Conservation (phyloP, 2,797 vertebrate species). For the Diceros bicornis region DNA sequence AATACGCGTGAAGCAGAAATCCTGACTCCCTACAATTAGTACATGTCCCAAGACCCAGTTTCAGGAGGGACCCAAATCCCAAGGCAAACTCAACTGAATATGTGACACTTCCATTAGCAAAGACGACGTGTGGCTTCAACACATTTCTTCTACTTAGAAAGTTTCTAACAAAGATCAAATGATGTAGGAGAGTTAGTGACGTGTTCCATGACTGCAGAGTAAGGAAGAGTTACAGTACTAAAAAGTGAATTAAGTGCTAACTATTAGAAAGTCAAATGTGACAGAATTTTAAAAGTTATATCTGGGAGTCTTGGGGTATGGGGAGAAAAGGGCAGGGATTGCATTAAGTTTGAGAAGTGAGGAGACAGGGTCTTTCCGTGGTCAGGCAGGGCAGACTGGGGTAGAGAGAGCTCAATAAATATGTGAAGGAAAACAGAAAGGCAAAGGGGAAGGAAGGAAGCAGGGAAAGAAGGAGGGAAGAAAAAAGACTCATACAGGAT, state of each 20-base stretch:
- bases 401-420: background rate
- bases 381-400: background rate
- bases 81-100: conserved; percentile 57
- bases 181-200: background rate
- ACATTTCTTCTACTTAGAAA: conserved; percentile 62
- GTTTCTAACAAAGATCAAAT: conserved; percentile 70
- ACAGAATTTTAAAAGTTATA: conserved; percentile 66
- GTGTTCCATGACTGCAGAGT: conserved; percentile 54
- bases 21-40: background rate
- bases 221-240: conserved; percentile 43
- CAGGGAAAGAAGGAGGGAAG: background rate
- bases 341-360: conserved; percentile 34
- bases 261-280: conserved; percentile 67
- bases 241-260: conserved; percentile 66
- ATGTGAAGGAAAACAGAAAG: background rate
- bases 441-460: background rate
- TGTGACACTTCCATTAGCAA: conserved; percentile 54
- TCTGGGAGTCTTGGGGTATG: conserved; percentile 13
- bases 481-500: background rate
- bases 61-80: conserved; percentile 17
- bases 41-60: background rate
- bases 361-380: background rate
- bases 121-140: conserved; percentile 19
- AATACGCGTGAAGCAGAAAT: conserved; percentile 51
- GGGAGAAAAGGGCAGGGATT: conserved; percentile 56